Percentiles rank a stretch among this genome's conserved stretches.
These are phyloP conservation scores for Thryonomys swinderianus DNA, from an alignment of 2,113 vertebrate genomes.

Conservation along the genomic window DNA sequence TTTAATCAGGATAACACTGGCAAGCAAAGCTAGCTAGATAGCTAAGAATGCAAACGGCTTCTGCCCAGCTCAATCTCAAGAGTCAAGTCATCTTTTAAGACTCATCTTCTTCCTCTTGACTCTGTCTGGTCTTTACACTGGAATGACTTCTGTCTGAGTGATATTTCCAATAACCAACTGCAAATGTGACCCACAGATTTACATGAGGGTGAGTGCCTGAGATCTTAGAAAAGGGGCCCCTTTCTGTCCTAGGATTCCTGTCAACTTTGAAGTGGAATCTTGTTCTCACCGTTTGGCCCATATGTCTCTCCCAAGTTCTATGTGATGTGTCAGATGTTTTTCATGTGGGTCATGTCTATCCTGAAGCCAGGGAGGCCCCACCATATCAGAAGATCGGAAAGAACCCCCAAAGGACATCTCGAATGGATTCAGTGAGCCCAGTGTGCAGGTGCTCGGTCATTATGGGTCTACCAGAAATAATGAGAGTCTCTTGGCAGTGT, in stretches of 20 bases:
- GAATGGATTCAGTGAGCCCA: background rate
- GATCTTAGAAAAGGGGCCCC: background rate
- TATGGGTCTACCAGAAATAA: background rate
- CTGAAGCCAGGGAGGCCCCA: background rate
- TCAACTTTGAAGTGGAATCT: background rate
- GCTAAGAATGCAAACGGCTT: background rate
- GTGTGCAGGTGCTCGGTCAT: background rate
- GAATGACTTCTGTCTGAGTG: background rate
- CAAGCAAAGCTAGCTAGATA: background rate
- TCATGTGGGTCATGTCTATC: background rate
- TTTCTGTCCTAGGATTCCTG: background rate
- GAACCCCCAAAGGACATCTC: background rate
- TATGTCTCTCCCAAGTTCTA: background rate
- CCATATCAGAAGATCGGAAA: background rate
- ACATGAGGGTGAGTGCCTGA: background rate
- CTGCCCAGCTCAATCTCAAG: background rate
- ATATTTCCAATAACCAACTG: background rate
- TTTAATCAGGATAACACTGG: background rate
- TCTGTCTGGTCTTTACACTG: slow-evolving; percentile 7
- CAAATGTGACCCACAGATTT: background rate
- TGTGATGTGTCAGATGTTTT: background rate
- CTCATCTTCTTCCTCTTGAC: background rate
- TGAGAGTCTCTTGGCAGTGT: background rate
- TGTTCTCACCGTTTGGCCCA: background rate
- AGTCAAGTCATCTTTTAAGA: background rate